Evolutionary conservation across 2,797 vertebrate genomes (phyloP), one percentile per base, ranked within the genome.

Genomic region (Scolopax rusticola): DNA sequence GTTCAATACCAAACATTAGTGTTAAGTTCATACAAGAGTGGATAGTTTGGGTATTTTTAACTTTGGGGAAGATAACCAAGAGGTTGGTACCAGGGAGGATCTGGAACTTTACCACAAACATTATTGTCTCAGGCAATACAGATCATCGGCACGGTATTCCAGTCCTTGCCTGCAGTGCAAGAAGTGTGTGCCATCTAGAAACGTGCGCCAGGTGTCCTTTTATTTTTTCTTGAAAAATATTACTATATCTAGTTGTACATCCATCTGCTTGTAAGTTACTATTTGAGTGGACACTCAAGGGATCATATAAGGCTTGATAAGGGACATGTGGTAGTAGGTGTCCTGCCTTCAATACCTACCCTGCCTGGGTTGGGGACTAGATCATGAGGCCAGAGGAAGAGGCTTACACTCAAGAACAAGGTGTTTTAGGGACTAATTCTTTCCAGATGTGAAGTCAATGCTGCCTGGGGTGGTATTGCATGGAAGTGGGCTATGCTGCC

Each of bases 401-500:
- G 19, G 2, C 15, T 74, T 65, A 20, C 9, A 16, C 13, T 59
- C 40, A 74, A 25, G 30, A 77, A 2, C 8, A 36, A 47, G 5
- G 24, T 11, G 4, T 4, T 89, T 74, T 36, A 48, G 43, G 24
- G 56, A 51, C 24, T 77, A 23, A 21, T 53, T 53, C 25, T 70
- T 80, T 45, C 23, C 9, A 28, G 17, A 86, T 2, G 1, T 45
- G 69, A 68, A 64, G 8, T 28, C 32, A 43, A 2, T 50, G 73
- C 20, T 84, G 18, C 30, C 12, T 64, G 33, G 92, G 23, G 12
- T 28, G 86, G 12, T 53, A 23, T 28, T 68, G 41, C 21, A 13
- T 0, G 0, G 36, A 43, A 15, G 4, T 69, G n/a, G 27, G 16
- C 36, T 76, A 4, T n/a, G 65, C 4, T 61, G 43, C 23, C 38